phyloP scores from a whole-genome alignment of 1,140 invertebrate species.

The Drosophila tristis region DNA sequence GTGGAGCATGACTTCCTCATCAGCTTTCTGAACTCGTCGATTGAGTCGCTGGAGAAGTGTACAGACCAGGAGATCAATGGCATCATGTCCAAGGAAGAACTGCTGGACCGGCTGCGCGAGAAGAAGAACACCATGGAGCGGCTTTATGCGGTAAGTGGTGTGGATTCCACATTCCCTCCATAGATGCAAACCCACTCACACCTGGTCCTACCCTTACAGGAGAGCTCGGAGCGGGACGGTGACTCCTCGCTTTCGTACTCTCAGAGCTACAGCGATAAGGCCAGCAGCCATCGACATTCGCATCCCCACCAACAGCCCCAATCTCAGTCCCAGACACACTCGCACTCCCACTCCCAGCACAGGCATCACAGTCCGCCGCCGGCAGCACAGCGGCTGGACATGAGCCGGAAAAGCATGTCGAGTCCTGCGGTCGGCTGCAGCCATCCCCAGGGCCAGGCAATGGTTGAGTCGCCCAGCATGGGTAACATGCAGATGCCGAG shows the following conservation, averaged over 20 bases:
- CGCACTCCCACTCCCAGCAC: conserved; percentile 39
- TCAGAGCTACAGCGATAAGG: conserved; percentile 76
- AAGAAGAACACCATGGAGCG: conserved; percentile 86
- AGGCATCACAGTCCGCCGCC: conserved; percentile 70
- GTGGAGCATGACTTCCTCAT: conserved; percentile 89
- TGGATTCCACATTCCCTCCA: neutral
- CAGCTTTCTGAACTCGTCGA: conserved; percentile 89
- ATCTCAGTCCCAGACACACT: conserved; percentile 37
- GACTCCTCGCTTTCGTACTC: conserved; percentile 81
- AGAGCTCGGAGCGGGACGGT: conserved; percentile 74
- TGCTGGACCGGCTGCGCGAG: conserved; percentile 87
- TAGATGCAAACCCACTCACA: neutral
- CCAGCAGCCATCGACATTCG: conserved; percentile 49
- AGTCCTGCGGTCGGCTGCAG: conserved; percentile 73
- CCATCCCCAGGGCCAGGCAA: conserved; percentile 45
- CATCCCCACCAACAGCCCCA: conserved; percentile 55
- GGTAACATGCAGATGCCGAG: conserved; percentile 69
- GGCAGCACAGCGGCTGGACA: conserved; percentile 69
- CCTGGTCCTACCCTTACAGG: conserved; percentile 36
- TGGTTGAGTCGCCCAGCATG: conserved; percentile 82
- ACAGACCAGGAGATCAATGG: conserved; percentile 85
- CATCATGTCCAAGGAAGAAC: conserved; percentile 86
- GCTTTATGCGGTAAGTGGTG: conserved; percentile 65
- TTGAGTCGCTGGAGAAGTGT: conserved; percentile 86
- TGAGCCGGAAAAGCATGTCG: conserved; percentile 82